Base-by-base conservation (phyloP, 2,888 invertebrate genomes). In the Byasa hedistus region DNA sequence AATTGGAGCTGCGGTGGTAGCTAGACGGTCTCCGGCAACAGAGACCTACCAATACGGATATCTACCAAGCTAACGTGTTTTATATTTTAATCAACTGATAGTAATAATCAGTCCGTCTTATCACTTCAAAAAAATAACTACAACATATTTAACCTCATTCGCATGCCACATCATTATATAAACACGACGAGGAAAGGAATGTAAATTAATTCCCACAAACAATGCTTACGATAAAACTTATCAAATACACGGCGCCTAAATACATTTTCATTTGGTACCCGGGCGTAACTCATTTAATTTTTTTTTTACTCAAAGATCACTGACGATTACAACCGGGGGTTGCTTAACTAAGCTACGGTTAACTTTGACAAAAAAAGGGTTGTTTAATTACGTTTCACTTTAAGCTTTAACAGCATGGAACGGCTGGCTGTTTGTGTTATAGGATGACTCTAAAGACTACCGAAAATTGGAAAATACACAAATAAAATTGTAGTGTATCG, bases 271-370 rank as follows among this genome's bases (percentile, higher is more conserved):
- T 56, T 56, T n/a, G 4, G 44, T n/a, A n/a, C 39, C 17, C 24
- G 36, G 36, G 24, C 44, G 21, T 23, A 12, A 27, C 4, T 48
- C 51, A 60, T 21, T 48, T 19, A 32, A 12, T 48, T 27, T 60
- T 60, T 58, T 60, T 44, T 17, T 39, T 52, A 52, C 36, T 10
- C 23, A 58, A 51, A 64, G 64, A 64, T 64, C 58, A 17, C 52
- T 59, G 8, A 52, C 24, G 64, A 64, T 64, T 58, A 59, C 27
- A 44, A 27, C 48, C 55, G 15, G 44, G 48, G 62, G 58, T 51
- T 27, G 51, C 51, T 60, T 36, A 57, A 57, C 57, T 57, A 39
- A 57, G 22, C 39, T 4, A 39, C 57, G 39, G 32, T 39, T 57
- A 21, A 36, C 39, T 57, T n/a, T 24, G 4, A 24, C 23, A 48